phyloP scores from a whole-genome alignment of 1,140 invertebrate species.

The Neuroterus valhalla region DNA sequence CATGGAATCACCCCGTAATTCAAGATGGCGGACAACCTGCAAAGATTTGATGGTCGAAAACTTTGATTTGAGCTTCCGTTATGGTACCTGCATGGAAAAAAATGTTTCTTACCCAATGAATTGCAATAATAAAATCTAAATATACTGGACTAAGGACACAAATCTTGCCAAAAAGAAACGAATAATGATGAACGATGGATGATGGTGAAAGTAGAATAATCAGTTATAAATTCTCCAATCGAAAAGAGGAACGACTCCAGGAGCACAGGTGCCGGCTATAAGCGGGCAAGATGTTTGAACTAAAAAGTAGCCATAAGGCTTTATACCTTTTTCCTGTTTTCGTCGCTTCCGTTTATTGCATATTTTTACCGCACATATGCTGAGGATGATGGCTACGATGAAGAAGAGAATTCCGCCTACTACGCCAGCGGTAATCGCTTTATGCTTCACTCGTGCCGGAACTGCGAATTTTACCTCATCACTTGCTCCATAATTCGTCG shows the following conservation, averaged over 20 bases:
- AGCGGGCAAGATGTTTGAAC: conserved; percentile 39
- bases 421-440: conserved; percentile 94
- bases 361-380: conserved; percentile 96
- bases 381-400: conserved; percentile 96
- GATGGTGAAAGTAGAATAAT: background rate
- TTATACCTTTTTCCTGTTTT: conserved; percentile 96
- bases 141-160: too few species aligned
- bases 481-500: conserved; percentile 87
- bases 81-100: too few species aligned
- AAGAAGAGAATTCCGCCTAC: conserved; percentile 96
- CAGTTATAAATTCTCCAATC: conserved; percentile 10
- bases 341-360: conserved; percentile 96
- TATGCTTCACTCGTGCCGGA: conserved; percentile 91
- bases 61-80: too few species aligned
- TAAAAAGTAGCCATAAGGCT: conserved; percentile 46
- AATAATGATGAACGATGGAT: background rate
- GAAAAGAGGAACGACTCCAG: conserved; percentile 41
- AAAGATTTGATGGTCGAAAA: too few species aligned
- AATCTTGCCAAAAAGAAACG: too few species aligned
- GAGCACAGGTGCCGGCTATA: conserved; percentile 55
- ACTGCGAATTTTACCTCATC: conserved; percentile 91
- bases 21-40: too few species aligned
- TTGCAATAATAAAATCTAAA: too few species aligned
- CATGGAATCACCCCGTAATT: too few species aligned
- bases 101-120: too few species aligned